Evolutionary conservation across 2,888 invertebrate genomes (phyloP).

Genomic region (Callosobruchus maculatus): DNA sequence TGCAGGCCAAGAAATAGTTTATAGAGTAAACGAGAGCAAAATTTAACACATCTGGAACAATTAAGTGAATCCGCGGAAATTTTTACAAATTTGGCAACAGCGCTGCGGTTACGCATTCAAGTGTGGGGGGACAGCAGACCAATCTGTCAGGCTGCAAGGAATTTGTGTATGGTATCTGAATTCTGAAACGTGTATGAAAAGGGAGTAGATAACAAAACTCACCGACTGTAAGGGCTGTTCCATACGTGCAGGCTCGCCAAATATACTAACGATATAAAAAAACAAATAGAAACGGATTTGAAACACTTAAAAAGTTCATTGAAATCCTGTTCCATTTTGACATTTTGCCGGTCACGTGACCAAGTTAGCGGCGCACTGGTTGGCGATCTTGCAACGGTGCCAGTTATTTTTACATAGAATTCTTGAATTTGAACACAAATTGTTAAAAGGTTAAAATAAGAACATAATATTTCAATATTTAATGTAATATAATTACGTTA

Average conservation of each 20-base stretch:
- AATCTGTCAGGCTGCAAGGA: constrained; percentile 14
- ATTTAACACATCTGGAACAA: too few species aligned
- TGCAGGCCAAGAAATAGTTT: too few species aligned
- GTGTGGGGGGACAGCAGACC: constrained; percentile 14
- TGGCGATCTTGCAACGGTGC: not conserved
- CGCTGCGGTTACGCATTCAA: not conserved
- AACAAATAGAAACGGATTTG: constrained; percentile 68
- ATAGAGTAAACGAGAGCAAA: too few species aligned
- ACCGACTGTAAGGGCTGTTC: constrained; percentile 74
- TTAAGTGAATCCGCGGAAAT: not conserved
- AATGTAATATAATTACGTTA: too few species aligned
- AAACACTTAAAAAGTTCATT: constrained; percentile 51
- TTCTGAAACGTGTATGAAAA: constrained; percentile 10
- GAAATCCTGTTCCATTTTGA: constrained; percentile 38
- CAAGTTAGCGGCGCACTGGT: constrained; percentile 3
- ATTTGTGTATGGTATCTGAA: constrained; percentile 15
- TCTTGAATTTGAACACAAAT: too few species aligned
- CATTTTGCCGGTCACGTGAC: constrained; percentile 8
- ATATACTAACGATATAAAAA: constrained; percentile 73
- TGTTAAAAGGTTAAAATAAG: too few species aligned
- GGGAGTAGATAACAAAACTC: constrained; percentile 30
- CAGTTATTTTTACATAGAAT: not conserved
- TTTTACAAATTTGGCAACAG: not conserved
- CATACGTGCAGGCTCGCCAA: constrained; percentile 87
- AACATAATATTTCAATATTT: too few species aligned